Evolutionary conservation across 2,888 invertebrate genomes (phyloP).

Genomic region (Melanostoma scalare): DNA sequence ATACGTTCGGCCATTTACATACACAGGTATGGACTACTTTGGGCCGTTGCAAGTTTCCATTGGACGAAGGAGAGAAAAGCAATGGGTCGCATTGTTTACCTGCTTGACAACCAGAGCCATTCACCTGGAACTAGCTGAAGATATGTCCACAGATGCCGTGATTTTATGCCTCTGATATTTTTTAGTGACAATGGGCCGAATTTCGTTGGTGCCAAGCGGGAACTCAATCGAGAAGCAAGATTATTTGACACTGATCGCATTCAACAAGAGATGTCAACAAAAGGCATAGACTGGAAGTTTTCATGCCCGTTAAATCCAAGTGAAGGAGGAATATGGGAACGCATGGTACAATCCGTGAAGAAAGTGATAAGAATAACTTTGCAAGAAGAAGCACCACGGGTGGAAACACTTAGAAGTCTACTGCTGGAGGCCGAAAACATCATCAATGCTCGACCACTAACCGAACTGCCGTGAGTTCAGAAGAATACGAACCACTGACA

Average conservation of each 20-base stretch:
- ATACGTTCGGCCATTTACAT: neutral
- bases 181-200: constrained; percentile 55
- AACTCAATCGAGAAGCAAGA: constrained; percentile 33
- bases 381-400: constrained; percentile 43
- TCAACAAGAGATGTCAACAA: constrained; percentile 35
- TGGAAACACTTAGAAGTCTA: constrained; percentile 46
- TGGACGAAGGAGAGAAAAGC: no score
- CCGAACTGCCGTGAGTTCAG: no score
- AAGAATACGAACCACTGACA: no score
- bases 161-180: constrained; percentile 43
- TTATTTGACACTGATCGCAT: constrained; percentile 36
- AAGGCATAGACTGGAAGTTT: constrained; percentile 43
- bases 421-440: no score
- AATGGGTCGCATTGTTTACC: no score
- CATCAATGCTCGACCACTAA: no score
- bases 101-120: constrained; percentile 12
- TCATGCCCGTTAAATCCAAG: constrained; percentile 33
- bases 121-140: constrained; percentile 35
- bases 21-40: no score
- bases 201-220: constrained; percentile 42
- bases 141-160: constrained; percentile 50
- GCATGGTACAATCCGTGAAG: constrained; percentile 66
- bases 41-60: no score
- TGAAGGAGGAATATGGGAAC: constrained; percentile 73
- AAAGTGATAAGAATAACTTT: constrained; percentile 33